Percentiles rank a stretch among this genome's conserved stretches.
phyloP scores from a whole-genome alignment of 2,888 invertebrate species.

The Philonicus albiceps region DNA sequence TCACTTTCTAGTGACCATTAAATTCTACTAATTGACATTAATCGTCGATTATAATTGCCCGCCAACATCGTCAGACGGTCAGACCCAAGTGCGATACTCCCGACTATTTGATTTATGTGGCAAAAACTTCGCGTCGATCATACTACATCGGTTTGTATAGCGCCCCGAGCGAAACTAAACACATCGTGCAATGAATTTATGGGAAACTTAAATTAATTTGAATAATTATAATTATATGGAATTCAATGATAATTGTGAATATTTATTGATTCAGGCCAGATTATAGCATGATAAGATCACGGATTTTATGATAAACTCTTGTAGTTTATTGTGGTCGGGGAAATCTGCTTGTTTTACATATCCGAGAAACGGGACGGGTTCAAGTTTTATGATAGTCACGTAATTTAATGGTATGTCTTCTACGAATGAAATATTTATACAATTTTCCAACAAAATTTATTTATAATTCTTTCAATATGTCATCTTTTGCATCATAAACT shows the following conservation, averaged over 20 bases:
- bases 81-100: background rate
- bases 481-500: background rate
- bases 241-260: background rate
- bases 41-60: conserved; percentile 16
- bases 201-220: background rate
- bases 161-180: background rate
- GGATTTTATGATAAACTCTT: background rate
- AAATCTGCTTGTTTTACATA: background rate
- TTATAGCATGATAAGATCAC: background rate
- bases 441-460: background rate
- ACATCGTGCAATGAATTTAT: background rate
- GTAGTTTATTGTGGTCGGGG: background rate
- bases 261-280: conserved; percentile 4
- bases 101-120: conserved; percentile 12
- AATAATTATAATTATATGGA: conserved; percentile 7
- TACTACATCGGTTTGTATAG: background rate
- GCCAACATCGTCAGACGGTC: background rate
- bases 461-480: background rate
- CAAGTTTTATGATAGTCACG: background rate
- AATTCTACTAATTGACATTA: conserved; percentile 27
- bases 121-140: background rate
- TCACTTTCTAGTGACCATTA: conserved; percentile 17
- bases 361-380: background rate
- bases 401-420: background rate
- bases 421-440: background rate